These are phyloP conservation scores for Leptinotarsa peninsularis DNA, from an alignment of 2,888 invertebrate species.

Conservation along the genomic window DNA sequence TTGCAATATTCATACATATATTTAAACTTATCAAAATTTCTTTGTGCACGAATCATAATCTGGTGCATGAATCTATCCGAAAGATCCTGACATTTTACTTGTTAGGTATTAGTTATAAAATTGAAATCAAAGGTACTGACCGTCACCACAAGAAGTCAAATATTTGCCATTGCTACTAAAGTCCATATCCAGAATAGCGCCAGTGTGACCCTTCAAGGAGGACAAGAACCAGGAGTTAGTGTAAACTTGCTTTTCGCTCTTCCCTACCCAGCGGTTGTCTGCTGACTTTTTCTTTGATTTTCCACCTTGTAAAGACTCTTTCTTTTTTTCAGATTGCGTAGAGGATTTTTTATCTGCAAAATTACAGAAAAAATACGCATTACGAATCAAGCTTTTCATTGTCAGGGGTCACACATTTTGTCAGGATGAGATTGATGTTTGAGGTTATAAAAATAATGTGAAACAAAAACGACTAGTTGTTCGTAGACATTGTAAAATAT, in stretches of 20 bases:
- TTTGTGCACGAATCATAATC: too few species aligned
- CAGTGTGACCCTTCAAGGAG: slow-evolving; percentile 85
- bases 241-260: slow-evolving; percentile 69
- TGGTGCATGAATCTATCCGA: too few species aligned
- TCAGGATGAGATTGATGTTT: slow-evolving; percentile 28
- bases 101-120: background rate
- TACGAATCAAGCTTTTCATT: slow-evolving; percentile 27
- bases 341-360: slow-evolving; percentile 45
- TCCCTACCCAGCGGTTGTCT: slow-evolving; percentile 65
- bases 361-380: slow-evolving; percentile 32
- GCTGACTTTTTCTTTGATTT: slow-evolving; percentile 66
- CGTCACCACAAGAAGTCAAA: slow-evolving; percentile 85
- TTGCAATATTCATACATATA: too few species aligned
- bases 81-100: background rate
- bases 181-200: slow-evolving; percentile 80
- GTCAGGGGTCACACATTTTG: slow-evolving; percentile 19
- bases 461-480: slow-evolving; percentile 21
- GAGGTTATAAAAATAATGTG: slow-evolving; percentile 1
- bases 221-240: slow-evolving; percentile 85
- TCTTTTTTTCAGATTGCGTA: slow-evolving; percentile 42
- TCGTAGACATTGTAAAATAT: background rate
- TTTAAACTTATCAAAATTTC: too few species aligned
- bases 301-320: slow-evolving; percentile 38
- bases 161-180: slow-evolving; percentile 89
- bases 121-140: slow-evolving; percentile 69